Evolutionary conservation across 2,888 invertebrate genomes (phyloP), one percentile per base, ranked within the genome.

Genomic region (Scaptomyza tumidula): DNA sequence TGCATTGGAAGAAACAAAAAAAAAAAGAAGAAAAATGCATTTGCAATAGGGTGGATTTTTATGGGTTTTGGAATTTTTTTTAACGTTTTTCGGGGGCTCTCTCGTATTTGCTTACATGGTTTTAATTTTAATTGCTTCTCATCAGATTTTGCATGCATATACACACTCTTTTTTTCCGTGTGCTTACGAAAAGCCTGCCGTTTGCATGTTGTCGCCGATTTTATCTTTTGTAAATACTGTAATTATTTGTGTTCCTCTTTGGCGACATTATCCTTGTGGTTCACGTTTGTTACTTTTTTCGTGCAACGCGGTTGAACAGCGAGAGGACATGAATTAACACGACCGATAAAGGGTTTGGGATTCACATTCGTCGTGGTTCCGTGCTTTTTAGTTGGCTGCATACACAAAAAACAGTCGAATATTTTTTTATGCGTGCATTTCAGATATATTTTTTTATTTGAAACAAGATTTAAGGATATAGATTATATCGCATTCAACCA

Each of bases 151-250:
- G 39, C 52, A 27, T 33, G 24, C 16, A 37, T 35, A 46, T 33
- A n/a, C 53, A 43, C 31, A 27, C 31, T 14, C 11, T 14, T 45
- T 27, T 57, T 55, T 61, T 54, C 39, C 13, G 53, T 50, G 63
- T 41, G 53, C 55, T 65, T 67, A 55, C 53, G 49, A 56, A 14
- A 14, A 14, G 16, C 41, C 41, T 41, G 41, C 41, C 70, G 68
- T 80, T 76, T 75, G 74, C 77, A 73, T 75, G 84, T 81, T 81
- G 86, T 78, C 64, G 75, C 75, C 62, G 89, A 87, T 86, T 89
- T 89, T 87, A 89, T 90, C 89, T 84, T 78, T 71, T 83, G 86
- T 78, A 86, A 90, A 90, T 86, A 86, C 89, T 77, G 84, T 88
- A 90, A 89, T 90, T 84, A 90, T 86, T 80, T 86, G 61, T 78